Percentiles rank a stretch among this genome's conserved stretches.
Conservation (phyloP, 2,113 vertebrate species). For the Hypocryptadius cinnamomeus region DNA sequence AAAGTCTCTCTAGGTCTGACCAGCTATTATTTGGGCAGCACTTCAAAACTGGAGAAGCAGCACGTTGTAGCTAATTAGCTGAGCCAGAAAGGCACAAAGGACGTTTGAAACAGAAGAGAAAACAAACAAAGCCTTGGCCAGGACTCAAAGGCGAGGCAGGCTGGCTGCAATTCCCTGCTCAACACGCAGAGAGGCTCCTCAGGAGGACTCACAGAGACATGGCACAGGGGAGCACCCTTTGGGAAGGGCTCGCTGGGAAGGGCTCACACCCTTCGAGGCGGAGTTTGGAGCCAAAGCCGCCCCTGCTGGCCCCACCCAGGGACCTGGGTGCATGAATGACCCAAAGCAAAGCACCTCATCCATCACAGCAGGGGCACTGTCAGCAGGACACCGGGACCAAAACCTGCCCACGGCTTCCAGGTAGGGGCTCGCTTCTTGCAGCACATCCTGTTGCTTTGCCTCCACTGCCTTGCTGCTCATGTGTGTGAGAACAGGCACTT, state of each 20-base stretch:
- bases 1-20: background rate
- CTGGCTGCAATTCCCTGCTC: background rate
- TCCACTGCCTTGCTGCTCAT: background rate
- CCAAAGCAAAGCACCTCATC: background rate
- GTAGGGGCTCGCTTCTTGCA: background rate
- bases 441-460: background rate
- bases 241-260: background rate
- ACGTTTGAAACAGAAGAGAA: slow-evolving; percentile 11
- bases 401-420: background rate
- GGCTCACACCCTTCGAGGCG: background rate
- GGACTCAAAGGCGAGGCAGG: background rate
- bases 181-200: background rate
- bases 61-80: background rate
- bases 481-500: background rate
- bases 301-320: background rate
- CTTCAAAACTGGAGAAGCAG: background rate
- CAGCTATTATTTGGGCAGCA: background rate
- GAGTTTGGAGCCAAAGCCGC: background rate
- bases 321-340: background rate
- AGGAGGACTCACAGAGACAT: background rate
- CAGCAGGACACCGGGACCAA: background rate
- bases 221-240: background rate
- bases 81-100: background rate
- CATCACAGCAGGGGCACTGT: background rate
- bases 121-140: slow-evolving; percentile 9